Evolutionary conservation across 2,888 invertebrate genomes (phyloP).

Genomic region (Agrochola lychnidis): DNA sequence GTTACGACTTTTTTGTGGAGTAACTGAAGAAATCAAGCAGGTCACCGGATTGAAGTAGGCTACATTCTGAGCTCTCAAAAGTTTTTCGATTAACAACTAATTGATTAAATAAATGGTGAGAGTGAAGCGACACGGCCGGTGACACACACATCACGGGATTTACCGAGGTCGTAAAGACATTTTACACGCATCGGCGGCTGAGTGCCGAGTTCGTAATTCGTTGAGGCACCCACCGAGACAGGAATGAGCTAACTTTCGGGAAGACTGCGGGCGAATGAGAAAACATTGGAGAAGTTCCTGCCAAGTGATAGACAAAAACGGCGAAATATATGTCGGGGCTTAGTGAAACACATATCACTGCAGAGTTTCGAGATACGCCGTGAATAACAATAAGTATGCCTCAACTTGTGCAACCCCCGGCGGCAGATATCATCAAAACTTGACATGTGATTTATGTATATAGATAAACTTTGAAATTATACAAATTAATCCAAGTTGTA

Average conservation of each 20-base stretch:
- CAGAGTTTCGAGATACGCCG: conserved; percentile 80
- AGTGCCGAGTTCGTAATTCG: conserved; percentile 86
- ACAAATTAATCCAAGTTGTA: conserved; percentile 72
- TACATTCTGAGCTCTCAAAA: conserved; percentile 73
- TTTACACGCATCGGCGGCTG: conserved; percentile 87
- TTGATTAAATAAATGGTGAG: conserved; percentile 81
- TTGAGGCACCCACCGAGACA: conserved; percentile 83
- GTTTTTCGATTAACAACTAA: conserved; percentile 87
- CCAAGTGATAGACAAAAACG: conserved; percentile 86
- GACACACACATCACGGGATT: conserved; percentile 80
- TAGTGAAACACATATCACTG: conserved; percentile 82
- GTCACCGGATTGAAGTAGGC: conserved; percentile 63
- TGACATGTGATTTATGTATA: conserved; percentile 74
- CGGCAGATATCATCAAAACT: conserved; percentile 74
- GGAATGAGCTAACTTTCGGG: conserved; percentile 86
- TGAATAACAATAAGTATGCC: conserved; percentile 80
- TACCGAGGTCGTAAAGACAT: conserved; percentile 84
- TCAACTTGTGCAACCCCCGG: conserved; percentile 76
- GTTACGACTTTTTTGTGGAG: conserved; percentile 10
- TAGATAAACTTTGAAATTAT: conserved; percentile 73
- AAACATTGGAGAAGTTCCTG: conserved; percentile 87
- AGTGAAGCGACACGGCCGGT: conserved; percentile 66
- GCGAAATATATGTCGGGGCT: conserved; percentile 82
- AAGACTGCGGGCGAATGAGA: conserved; percentile 85
- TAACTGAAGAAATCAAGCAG: conserved; percentile 14